Conservation (phyloP, 2,113 vertebrate species). For the Telmatochromis sp. region DNA sequence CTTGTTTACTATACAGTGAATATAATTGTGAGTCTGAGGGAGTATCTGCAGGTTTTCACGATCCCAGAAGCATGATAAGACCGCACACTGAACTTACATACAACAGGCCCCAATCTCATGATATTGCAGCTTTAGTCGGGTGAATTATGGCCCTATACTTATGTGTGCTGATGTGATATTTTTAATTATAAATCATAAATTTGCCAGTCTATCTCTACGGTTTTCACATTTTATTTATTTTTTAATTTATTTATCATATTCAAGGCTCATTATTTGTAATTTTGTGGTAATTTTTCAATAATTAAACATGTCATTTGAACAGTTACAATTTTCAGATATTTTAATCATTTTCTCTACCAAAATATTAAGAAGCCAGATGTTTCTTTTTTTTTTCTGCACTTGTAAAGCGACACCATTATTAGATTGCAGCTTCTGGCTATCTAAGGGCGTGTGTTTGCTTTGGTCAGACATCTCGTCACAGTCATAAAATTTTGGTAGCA, state of each 20-base stretch:
- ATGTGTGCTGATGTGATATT: background rate
- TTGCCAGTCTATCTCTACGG: fast-evolving
- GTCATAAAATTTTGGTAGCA: background rate
- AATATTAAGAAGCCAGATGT: background rate
- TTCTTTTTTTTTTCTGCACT: background rate
- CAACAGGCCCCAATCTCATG: background rate
- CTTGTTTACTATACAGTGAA: background rate
- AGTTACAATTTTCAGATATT: background rate
- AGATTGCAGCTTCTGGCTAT: background rate
- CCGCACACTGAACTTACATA: background rate
- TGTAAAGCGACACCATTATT: background rate
- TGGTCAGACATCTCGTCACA: background rate
- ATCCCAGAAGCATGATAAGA: background rate
- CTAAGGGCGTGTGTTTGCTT: background rate
- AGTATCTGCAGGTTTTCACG: background rate
- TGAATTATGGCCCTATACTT: fast-evolving
- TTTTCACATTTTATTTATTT: background rate
- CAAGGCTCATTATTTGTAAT: background rate
- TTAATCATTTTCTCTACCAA: background rate
- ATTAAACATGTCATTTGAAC: background rate
- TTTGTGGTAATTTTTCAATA: background rate
- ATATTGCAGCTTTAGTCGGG: background rate
- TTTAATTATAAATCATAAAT: background rate
- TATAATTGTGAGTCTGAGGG: background rate
- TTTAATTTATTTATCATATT: background rate